Evolutionary conservation across 2,888 invertebrate species (phyloP), one percentile per base, ranked within the genome.

Genomic region (Oscheius sp.): DNA sequence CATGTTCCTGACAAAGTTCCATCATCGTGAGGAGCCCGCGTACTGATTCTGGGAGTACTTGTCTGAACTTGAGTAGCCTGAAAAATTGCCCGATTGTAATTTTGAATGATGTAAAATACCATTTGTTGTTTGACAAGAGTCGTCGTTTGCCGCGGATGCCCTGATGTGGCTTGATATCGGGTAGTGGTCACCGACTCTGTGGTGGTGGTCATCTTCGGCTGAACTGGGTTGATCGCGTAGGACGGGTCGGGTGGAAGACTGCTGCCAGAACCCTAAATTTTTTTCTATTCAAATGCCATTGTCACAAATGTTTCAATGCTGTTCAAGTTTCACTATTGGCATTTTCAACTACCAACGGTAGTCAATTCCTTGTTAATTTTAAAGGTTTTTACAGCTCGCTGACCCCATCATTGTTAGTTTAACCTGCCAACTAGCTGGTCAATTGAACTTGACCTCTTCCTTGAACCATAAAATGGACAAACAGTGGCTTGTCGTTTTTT

Each of bases 211-310:
- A 81, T 74, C 66, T 77, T 79, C 11, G 73, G 74, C 32, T 77
- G 55, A 47, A 75, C 75, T 33, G 79, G 79, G 57, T 76, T 81
- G 2, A 79, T 79, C 11, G 80, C 79, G 72, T 81, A 81, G 13
- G 50, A 71, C 10, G 70, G 62, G 35, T 81, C 80, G 29, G 79
- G 77, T 11, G 80, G 80, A 11, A 81, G 70, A 21, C 42, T 42
- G 7, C 42, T 42, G 7, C 78, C 75, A 4, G 80, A 81, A 5
- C 77, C 77, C 80, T 81, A 71, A 57, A 78, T 75, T 73, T 47
- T 37, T n/a, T 3, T 42, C 7, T 42, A 42, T 3, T 42, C 21
- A 21, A 21, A 21, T 21, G 21, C 21, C 21, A 21, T 21, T 21
- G 21, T 21, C 21, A 21, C 21, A 21, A 21, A 21, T 21, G 21